phyloP scores from a whole-genome alignment of 2,888 invertebrate species.

The Drosophila diplacantha region DNA sequence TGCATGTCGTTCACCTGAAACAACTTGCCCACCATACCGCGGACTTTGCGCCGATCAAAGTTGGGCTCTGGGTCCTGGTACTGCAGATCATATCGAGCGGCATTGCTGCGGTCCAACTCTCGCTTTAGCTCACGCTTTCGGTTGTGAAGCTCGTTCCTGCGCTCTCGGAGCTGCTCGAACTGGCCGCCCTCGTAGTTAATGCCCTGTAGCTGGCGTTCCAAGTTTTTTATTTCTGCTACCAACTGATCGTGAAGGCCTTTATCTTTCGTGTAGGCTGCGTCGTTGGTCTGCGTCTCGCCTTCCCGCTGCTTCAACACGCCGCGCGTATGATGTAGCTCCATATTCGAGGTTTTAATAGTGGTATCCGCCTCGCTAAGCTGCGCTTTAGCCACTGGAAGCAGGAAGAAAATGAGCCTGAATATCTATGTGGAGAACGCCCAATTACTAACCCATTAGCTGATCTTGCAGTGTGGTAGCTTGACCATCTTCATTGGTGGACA shows the following conservation, averaged over 20 bases:
- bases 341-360: conserved; percentile 86
- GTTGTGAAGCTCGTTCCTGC: conserved; percentile 79
- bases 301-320: conserved; percentile 83
- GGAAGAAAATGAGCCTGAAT: background rate
- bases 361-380: conserved; percentile 87
- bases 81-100: conserved; percentile 80
- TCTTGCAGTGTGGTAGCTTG: conserved; percentile 91
- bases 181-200: conserved; percentile 82
- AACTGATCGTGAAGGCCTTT: conserved; percentile 80
- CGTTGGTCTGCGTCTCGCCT: conserved; percentile 83
- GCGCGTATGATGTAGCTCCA: conserved; percentile 84
- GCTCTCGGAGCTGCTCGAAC: conserved; percentile 79
- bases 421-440: rapidly evolving
- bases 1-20: conserved; percentile 85
- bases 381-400: conserved; percentile 83
- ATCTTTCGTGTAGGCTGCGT: conserved; percentile 84
- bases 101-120: conserved; percentile 69
- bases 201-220: conserved; percentile 78
- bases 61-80: conserved; percentile 88
- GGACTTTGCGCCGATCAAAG: conserved; percentile 83
- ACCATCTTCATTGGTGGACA: conserved; percentile 87
- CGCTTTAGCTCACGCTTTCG: conserved; percentile 80
- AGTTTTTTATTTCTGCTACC: conserved; percentile 80
- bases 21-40: conserved; percentile 89
- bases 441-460: conserved; percentile 86